Percentiles rank a stretch among this genome's conserved stretches.
These are phyloP conservation scores for Lepidurus arcticus DNA, from an alignment of 1,140 invertebrate genomes.

Conservation along the genomic window DNA sequence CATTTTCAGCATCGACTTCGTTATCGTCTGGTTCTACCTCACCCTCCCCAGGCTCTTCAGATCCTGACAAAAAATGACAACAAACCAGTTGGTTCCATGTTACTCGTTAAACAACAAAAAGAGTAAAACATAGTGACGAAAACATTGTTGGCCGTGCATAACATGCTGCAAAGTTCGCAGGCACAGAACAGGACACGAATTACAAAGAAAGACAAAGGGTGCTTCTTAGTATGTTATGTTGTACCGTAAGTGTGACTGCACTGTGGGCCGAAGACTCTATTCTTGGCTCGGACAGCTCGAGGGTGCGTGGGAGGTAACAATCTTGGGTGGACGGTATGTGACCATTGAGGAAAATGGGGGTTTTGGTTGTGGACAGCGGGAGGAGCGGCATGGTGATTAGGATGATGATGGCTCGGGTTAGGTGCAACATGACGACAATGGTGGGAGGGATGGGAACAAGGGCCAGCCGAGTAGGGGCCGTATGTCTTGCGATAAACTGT, in stretches of 20 bases:
- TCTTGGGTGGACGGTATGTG: slow-evolving; percentile 82
- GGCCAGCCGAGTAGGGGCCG: slow-evolving; percentile 5
- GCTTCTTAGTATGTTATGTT: neutral
- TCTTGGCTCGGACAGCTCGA: slow-evolving; percentile 26
- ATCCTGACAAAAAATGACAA: neutral
- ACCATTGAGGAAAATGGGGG: slow-evolving; percentile 84
- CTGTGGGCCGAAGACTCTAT: neutral
- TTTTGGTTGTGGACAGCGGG: neutral
- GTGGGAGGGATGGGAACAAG: slow-evolving; percentile 12
- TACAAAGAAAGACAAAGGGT: too few relatives aligned
- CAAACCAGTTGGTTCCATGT: neutral
- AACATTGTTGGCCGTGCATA: too few relatives aligned
- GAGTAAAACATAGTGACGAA: too few relatives aligned
- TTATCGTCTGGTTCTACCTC: neutral
- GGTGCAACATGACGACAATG: slow-evolving; percentile 15
- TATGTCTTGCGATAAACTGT: slow-evolving; percentile 8
- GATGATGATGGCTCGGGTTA: slow-evolving; percentile 15
- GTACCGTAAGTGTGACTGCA: slow-evolving; percentile 9
- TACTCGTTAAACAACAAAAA: too few relatives aligned
- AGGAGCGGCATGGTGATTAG: neutral
- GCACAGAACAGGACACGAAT: too few relatives aligned
- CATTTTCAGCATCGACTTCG: neutral
- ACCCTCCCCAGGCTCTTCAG: neutral
- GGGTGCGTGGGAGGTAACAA: slow-evolving; percentile 64
- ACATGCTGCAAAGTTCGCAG: too few relatives aligned